Conservation (phyloP, 2,797 vertebrate genomes). For the Gobionotothen gibberifrons region DNA sequence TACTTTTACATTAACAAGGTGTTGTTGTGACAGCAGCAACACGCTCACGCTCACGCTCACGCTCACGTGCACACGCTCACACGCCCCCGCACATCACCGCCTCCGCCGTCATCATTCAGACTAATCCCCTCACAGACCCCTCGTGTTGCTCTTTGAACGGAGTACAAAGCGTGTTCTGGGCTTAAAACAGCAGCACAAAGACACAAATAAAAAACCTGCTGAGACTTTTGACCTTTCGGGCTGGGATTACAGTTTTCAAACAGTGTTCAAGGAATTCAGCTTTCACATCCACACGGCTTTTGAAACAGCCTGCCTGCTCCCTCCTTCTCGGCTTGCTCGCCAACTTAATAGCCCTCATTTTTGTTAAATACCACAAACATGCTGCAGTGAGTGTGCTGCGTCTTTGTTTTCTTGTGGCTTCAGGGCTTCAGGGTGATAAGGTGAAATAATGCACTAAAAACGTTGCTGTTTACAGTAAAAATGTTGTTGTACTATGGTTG, state of each 20-base stretch:
- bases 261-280: constrained; percentile 80
- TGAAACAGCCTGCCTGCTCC: constrained; percentile 67
- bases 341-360: constrained; percentile 67
- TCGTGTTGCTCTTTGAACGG: constrained; percentile 84
- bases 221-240: constrained; percentile 84
- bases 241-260: constrained; percentile 84
- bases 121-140: constrained; percentile 87
- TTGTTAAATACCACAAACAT: constrained; percentile 75
- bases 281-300: constrained; percentile 67
- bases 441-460: constrained; percentile 12
- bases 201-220: constrained; percentile 83
- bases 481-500: constrained; percentile 4
- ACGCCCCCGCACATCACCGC: constrained; percentile 56
- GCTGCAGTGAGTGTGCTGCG: constrained; percentile 12
- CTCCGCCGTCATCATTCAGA: constrained; percentile 79
- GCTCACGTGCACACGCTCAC: constrained; percentile 30
- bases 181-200: constrained; percentile 84
- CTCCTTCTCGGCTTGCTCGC: constrained; percentile 70
- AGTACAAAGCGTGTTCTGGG: constrained; percentile 84
- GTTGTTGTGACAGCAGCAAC: constrained; percentile 42
- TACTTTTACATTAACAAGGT: constrained; percentile 46
- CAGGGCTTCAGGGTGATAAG: neutral
- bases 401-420: constrained; percentile 28
- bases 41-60: neutral
- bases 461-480: neutral